phyloP scores from a whole-genome alignment of 2,797 vertebrate species.

The Leucoraja ocellata region DNA sequence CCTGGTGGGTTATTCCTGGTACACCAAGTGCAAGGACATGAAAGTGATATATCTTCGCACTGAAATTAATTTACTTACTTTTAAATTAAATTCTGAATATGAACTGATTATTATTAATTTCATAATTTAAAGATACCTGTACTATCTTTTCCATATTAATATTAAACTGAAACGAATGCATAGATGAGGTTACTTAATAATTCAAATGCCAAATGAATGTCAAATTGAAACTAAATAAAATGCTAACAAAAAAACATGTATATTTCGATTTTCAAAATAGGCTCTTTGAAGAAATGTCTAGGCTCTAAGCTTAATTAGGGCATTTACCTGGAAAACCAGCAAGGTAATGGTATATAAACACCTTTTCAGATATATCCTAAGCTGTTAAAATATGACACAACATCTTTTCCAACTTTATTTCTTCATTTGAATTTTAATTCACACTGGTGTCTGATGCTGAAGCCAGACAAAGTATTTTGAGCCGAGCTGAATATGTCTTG shows the following conservation, averaged over 20 bases:
- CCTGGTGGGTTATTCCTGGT: not conserved
- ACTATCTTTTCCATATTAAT: not conserved
- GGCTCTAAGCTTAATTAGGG: not conserved
- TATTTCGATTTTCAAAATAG: slow-evolving; percentile 25
- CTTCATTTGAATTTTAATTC: not conserved
- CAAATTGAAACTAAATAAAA: not conserved
- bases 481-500: not conserved
- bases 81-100: not conserved
- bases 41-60: not conserved
- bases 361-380: not conserved
- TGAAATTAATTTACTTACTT: not conserved
- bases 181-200: not conserved
- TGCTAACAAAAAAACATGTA: not conserved
- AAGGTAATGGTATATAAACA: not conserved
- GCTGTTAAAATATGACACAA: not conserved
- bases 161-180: not conserved
- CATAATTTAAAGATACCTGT: not conserved
- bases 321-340: not conserved
- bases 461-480: not conserved
- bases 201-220: not conserved
- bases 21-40: not conserved
- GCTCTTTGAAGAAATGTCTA: slow-evolving; percentile 10
- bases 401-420: not conserved
- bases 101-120: not conserved
- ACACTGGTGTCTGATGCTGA: not conserved